Conservation (phyloP, 2,888 invertebrate genomes). For the Ophion obscuratus region DNA sequence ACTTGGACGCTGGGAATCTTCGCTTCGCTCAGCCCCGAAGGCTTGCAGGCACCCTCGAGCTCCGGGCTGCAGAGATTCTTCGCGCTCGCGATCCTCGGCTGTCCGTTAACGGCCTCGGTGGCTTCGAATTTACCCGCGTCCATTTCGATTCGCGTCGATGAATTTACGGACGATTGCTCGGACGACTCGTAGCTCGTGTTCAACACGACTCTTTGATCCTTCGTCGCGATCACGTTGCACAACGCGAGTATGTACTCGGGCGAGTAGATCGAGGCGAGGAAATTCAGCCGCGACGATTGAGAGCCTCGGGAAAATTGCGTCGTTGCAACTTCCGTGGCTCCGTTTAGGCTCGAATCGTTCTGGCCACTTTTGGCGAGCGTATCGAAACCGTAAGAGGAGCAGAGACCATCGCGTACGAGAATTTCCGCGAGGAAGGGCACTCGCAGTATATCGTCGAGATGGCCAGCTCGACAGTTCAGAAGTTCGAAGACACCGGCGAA, state of each 20-base stretch:
- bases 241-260: slow-evolving; percentile 90
- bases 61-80: slow-evolving; percentile 46
- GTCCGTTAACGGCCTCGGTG: slow-evolving; percentile 23
- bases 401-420: slow-evolving; percentile 86
- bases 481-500: slow-evolving; percentile 90
- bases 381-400: slow-evolving; percentile 58
- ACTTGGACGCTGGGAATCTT: slow-evolving; percentile 30
- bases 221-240: slow-evolving; percentile 90
- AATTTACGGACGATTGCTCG: slow-evolving; percentile 63
- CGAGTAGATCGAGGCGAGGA: slow-evolving; percentile 88
- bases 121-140: slow-evolving; percentile 21
- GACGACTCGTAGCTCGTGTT: slow-evolving; percentile 87
- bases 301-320: too few species aligned
- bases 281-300: slow-evolving; percentile 80
- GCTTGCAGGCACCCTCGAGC: not conserved
- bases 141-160: slow-evolving; percentile 55
- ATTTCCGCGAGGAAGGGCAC: slow-evolving; percentile 87
- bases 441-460: slow-evolving; percentile 87
- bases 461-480: slow-evolving; percentile 89
- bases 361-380: not conserved
- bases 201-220: slow-evolving; percentile 88
- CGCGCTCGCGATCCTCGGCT: not conserved
- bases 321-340: not conserved
- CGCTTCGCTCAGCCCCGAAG: not conserved
- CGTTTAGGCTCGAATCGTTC: not conserved